Percentiles rank a stretch among this genome's conserved stretches.
Conservation (phyloP, 2,888 invertebrate genomes). For the Biston stratarius region DNA sequence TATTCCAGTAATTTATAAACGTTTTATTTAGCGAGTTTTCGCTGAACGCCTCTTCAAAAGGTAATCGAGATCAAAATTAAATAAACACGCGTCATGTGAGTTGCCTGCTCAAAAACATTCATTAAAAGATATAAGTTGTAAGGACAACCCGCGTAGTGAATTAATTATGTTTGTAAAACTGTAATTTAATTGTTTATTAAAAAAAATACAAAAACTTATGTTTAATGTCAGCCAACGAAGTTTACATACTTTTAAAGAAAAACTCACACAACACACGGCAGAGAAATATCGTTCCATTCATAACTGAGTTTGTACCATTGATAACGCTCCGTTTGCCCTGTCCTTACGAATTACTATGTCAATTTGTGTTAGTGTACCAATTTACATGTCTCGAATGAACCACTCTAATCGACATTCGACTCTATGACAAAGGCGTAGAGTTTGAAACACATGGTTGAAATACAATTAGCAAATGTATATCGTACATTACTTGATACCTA, state of each 20-base stretch:
- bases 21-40: background rate
- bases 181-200: too few relatives aligned
- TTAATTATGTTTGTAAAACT: too few relatives aligned
- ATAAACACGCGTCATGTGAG: constrained; percentile 6
- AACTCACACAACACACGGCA: too few relatives aligned
- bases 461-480: constrained; percentile 3
- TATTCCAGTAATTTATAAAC: background rate
- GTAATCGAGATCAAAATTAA: constrained; percentile 14
- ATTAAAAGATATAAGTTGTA: background rate
- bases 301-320: too few relatives aligned
- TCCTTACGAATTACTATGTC: too few relatives aligned
- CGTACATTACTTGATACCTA: background rate
- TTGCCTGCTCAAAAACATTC: constrained; percentile 5
- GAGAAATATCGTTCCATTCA: too few relatives aligned
- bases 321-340: too few relatives aligned
- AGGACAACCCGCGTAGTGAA: too few relatives aligned
- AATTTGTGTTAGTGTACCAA: too few relatives aligned
- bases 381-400: background rate
- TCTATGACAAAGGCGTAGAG: background rate
- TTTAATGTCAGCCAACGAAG: too few relatives aligned
- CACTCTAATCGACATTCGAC: background rate
- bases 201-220: too few relatives aligned
- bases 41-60: background rate
- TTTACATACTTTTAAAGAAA: too few relatives aligned
- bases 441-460: background rate